Conservation (phyloP, 2,797 vertebrate genomes). For the Falco rusticolus region DNA sequence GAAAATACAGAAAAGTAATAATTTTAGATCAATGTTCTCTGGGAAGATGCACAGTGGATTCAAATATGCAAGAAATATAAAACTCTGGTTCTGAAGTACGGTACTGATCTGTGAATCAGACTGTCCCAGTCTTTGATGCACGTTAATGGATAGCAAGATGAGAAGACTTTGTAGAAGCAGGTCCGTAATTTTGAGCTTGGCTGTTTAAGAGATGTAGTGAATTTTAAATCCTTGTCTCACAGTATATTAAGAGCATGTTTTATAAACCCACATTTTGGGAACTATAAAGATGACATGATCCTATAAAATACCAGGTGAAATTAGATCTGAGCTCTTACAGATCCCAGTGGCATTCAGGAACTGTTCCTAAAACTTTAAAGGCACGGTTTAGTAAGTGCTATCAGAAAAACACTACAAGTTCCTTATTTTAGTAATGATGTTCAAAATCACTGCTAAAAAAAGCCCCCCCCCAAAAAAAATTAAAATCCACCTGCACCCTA, state of each 20-base stretch:
- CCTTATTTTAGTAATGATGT: background rate
- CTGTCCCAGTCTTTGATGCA: background rate
- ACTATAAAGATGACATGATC: background rate
- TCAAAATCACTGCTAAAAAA: background rate
- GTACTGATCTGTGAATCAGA: background rate
- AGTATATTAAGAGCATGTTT: background rate
- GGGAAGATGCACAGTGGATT: background rate
- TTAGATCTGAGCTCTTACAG: background rate
- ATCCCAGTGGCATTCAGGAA: background rate
- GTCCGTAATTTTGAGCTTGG: background rate
- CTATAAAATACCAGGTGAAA: background rate
- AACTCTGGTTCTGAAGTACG: background rate
- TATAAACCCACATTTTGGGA: background rate
- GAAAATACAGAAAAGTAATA: background rate
- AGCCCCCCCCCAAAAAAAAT: background rate
- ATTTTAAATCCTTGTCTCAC: background rate
- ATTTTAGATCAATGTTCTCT: background rate
- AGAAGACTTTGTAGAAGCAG: background rate
- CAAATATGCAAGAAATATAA: background rate
- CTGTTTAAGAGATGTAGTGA: background rate
- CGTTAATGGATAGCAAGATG: background rate
- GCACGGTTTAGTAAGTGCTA: accelerated
- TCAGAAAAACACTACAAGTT: background rate
- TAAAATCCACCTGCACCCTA: background rate
- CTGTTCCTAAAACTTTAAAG: background rate